Evolutionary conservation across 2,797 vertebrate species (phyloP).

Genomic region (Intellagama lesueurii): DNA sequence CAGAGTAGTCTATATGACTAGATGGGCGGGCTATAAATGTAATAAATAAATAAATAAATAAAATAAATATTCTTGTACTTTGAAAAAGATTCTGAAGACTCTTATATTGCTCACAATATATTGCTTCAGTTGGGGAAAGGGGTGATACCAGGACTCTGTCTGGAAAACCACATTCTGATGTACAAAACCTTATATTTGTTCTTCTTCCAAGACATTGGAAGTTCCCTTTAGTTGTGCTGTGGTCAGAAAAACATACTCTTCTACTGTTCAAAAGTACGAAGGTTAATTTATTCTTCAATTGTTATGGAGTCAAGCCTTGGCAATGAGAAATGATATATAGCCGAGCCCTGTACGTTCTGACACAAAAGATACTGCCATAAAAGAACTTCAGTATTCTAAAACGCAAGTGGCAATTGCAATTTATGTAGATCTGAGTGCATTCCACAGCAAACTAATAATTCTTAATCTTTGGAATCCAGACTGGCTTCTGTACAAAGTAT

Average conservation of each 20-base stretch:
- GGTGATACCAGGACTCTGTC: background rate
- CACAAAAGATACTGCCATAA: background rate
- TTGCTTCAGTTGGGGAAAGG: background rate
- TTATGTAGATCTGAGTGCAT: constrained; percentile 1
- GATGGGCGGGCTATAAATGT: too few species aligned
- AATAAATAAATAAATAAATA: too few species aligned
- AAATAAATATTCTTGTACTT: background rate
- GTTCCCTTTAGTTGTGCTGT: too few species aligned
- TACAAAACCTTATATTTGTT: background rate
- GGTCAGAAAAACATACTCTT: background rate
- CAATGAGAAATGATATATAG: background rate
- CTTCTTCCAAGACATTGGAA: too few species aligned
- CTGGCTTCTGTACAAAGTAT: background rate
- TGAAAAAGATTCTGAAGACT: background rate
- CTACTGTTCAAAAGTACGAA: background rate
- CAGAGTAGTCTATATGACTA: too few species aligned
- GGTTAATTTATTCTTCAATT: background rate
- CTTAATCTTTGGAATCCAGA: background rate
- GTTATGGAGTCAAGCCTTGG: background rate
- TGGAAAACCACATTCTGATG: background rate
- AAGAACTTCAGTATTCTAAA: background rate
- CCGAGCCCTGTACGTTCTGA: background rate
- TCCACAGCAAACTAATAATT: background rate
- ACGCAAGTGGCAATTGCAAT: background rate
- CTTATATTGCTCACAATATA: background rate